Base-by-base conservation (phyloP, 2,888 invertebrate species). In the Punctoribates punctum region DNA sequence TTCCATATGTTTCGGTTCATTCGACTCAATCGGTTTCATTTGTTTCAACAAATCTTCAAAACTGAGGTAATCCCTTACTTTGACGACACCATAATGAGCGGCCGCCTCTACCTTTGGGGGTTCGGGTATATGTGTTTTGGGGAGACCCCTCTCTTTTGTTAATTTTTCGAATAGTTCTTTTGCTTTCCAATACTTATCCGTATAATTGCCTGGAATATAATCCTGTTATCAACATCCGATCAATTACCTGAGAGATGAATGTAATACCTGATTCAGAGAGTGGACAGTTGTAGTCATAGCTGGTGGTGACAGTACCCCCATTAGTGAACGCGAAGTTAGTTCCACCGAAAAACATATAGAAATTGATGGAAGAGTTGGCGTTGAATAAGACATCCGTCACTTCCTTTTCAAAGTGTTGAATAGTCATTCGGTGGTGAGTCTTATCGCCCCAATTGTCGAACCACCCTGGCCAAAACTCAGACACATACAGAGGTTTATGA, bases 401-500 rank as follows among this genome's bases (percentile, higher is more conserved):
- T n/a, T 48, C 48, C 3, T 48, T 4, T n/a, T 48, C 5, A 48
- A 48, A 48, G n/a, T 48, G 48, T n/a, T 48, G 78, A 6, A 80
- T 65, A 13, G 80, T 34, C 25, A 78, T 54, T 11, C 27, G 73
- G 25, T 79, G 74, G 77, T 81, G 82, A 29, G 34, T 17, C 0
- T 74, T 48, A 27, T 80, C 78, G 1, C 81, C 81, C 88, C 88
- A 88, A 80, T 87, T 87, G 81, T 88, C 88, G 81, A 88, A 88
- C 88, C 88, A 88, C 29, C 88, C 88, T 3, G 85, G 83, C 88
- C 88, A 88, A 81, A 85, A 88, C 81, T 88, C 88, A 84, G 86
- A 87, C 0, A 86, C 86, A 86, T 88, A 86, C 6, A 85, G 78
- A 0, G 88, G 88, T 78, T 85, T 84, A 77, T 86, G 83, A 0